Conservation (phyloP, 2,113 vertebrate species). For the Ciconia boyciana region DNA sequence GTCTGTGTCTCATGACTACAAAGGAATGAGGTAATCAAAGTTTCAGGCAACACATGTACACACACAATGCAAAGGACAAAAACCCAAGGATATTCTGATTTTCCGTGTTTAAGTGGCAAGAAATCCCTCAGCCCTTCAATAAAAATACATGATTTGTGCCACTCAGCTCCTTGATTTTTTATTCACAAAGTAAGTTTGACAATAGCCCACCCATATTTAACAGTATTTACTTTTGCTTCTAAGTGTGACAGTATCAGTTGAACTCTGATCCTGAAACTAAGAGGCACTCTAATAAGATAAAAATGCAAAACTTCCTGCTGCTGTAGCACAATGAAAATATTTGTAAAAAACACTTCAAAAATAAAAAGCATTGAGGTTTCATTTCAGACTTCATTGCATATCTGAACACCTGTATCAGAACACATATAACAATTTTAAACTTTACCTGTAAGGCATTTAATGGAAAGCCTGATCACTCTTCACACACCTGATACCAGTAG, state of each 20-base stretch:
- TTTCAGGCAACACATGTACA: not conserved
- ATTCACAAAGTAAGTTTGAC: not conserved
- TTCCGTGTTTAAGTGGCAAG: not conserved
- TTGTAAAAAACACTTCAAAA: not conserved
- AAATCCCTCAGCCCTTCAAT: not conserved
- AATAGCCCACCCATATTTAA: not conserved
- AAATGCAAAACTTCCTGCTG: not conserved
- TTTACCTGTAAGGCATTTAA: not conserved
- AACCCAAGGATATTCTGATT: not conserved
- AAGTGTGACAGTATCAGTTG: not conserved
- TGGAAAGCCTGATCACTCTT: not conserved
- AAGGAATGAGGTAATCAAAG: not conserved
- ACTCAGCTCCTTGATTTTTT: not conserved
- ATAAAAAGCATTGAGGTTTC: not conserved
- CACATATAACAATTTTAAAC: not conserved
- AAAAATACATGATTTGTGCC: not conserved
- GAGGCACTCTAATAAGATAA: not conserved
- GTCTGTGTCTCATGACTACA: conserved; percentile 92
- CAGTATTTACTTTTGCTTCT: not conserved
- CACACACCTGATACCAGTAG: not conserved
- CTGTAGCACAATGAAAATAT: not conserved
- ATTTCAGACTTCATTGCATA: not conserved
- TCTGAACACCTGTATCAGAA: not conserved
- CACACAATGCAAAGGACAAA: not conserved
- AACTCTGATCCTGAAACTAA: not conserved